Conservation (phyloP, 1,140 invertebrate species). For the Drosophila ercepeae region DNA sequence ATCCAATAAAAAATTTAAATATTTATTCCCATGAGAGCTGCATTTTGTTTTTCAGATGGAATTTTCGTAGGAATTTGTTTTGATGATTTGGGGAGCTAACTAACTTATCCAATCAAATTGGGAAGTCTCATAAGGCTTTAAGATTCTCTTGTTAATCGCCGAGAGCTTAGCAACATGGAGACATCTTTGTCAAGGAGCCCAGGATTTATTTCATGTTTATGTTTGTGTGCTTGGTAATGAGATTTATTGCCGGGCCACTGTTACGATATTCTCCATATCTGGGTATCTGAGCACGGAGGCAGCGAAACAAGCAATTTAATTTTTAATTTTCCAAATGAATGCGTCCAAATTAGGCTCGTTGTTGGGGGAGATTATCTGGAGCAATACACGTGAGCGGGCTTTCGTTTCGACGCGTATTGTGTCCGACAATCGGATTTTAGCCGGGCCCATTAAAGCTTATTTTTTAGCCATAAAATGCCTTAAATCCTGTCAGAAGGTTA, state of each 20-base stretch:
- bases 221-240: constrained; percentile 60
- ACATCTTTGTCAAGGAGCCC: constrained; percentile 4
- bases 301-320: constrained; percentile 80
- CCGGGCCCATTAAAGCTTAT: constrained; percentile 26
- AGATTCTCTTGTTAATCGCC: constrained; percentile 27
- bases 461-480: background rate
- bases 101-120: constrained; percentile 30
- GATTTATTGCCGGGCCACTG: constrained; percentile 71
- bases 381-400: constrained; percentile 40
- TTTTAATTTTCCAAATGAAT: constrained; percentile 83
- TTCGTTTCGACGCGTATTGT: constrained; percentile 4
- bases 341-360: constrained; percentile 77
- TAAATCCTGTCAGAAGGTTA: background rate
- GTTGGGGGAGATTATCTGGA: constrained; percentile 55
- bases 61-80: background rate
- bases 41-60: background rate
- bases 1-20: constrained; percentile 1
- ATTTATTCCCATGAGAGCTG: background rate
- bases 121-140: constrained; percentile 5
- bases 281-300: constrained; percentile 12
- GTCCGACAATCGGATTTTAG: constrained; percentile 14
- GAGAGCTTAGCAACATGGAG: constrained; percentile 23
- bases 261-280: constrained; percentile 53
- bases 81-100: constrained; percentile 7
- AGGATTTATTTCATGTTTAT: background rate